These are phyloP conservation scores for Drosophila nr. perissopoda DNA, from an alignment of 2,888 invertebrate genomes.

Conservation along the genomic window DNA sequence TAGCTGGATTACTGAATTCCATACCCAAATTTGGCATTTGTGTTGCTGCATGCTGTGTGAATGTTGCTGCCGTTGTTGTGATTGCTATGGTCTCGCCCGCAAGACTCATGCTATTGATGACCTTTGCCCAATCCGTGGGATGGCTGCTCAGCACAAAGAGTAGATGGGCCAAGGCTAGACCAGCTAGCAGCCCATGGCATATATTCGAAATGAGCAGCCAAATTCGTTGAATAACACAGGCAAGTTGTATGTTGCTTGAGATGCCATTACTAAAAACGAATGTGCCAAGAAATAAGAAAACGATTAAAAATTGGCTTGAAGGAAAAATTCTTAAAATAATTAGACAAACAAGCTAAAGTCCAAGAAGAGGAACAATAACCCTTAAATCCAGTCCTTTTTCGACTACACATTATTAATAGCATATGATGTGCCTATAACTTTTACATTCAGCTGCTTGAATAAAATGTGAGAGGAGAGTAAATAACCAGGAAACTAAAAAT, in stretches of 20 bases:
- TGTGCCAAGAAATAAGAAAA: neutral
- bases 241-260: constrained; percentile 83
- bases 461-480: neutral
- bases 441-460: neutral
- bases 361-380: neutral
- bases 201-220: constrained; percentile 86
- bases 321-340: neutral
- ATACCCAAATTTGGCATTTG: constrained; percentile 47
- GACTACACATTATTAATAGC: neutral
- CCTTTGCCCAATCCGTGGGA: constrained; percentile 84
- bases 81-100: constrained; percentile 76
- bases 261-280: constrained; percentile 74
- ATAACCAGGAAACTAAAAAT: neutral
- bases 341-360: neutral
- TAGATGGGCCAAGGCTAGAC: constrained; percentile 85
- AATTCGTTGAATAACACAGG: constrained; percentile 85
- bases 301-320: neutral
- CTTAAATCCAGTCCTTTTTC: neutral
- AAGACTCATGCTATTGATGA: constrained; percentile 78
- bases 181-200: constrained; percentile 87
- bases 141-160: constrained; percentile 84
- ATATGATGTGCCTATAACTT: neutral
- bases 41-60: constrained; percentile 26
- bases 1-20: constrained; percentile 72
- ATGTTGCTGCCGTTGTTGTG: constrained; percentile 37